Conservation (phyloP, 2,888 invertebrate species). For the Gisinianus flammeolus region DNA sequence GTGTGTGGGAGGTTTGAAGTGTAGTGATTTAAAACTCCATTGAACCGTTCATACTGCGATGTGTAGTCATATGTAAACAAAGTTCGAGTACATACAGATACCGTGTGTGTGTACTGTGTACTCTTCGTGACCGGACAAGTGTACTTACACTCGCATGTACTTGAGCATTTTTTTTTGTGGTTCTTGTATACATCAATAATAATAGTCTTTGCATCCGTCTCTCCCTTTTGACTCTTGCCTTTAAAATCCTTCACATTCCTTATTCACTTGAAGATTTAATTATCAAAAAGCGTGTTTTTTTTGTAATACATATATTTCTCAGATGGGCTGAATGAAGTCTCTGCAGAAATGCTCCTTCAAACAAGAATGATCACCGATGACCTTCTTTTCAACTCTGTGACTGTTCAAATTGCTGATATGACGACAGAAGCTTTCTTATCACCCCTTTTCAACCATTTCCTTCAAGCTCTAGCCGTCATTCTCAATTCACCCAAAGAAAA, state of each 20-base stretch:
- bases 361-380: slow-evolving; percentile 91
- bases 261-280: slow-evolving; percentile 1
- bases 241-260: background rate
- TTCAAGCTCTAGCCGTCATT: slow-evolving; percentile 89
- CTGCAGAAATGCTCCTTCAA: slow-evolving; percentile 88
- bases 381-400: slow-evolving; percentile 93
- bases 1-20: too few relatives aligned
- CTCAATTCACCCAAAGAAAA: slow-evolving; percentile 91
- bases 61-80: too few relatives aligned
- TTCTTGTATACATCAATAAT: too few relatives aligned
- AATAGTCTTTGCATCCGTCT: background rate
- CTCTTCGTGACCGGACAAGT: too few relatives aligned
- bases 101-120: too few relatives aligned
- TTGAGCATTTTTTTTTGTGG: too few relatives aligned
- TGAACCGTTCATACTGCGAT: too few relatives aligned
- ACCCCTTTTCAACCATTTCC: slow-evolving; percentile 82
- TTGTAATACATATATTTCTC: slow-evolving; percentile 43
- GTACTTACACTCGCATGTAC: too few relatives aligned
- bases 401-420: slow-evolving; percentile 90
- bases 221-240: background rate
- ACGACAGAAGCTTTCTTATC: slow-evolving; percentile 90
- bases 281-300: slow-evolving; percentile 7
- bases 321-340: slow-evolving; percentile 93
- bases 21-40: too few relatives aligned
- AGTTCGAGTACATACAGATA: too few relatives aligned